Evolutionary conservation across 2,888 invertebrate genomes (phyloP).

Genomic region (Physocephala rufipes): DNA sequence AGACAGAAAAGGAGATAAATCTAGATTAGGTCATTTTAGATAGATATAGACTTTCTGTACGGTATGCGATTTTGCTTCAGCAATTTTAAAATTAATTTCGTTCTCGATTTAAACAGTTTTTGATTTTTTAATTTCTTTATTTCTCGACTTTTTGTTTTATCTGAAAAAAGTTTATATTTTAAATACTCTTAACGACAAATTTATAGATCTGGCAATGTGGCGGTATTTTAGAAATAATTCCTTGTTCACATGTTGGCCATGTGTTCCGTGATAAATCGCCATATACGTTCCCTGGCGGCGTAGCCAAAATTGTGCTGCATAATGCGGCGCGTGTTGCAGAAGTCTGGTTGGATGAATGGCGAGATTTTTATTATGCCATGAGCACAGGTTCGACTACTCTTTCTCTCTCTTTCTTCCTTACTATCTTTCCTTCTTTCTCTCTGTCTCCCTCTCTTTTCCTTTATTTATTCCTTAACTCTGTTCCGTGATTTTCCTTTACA

Average conservation of each 20-base stretch:
- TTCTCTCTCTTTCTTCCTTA: conserved; percentile 14
- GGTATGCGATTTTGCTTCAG: not conserved
- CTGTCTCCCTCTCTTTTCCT: conserved; percentile 20
- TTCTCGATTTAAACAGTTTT: conserved; percentile 28
- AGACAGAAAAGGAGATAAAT: not conserved
- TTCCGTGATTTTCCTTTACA: conserved; percentile 6
- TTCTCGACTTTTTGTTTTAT: no score
- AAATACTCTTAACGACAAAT: conserved; percentile 36
- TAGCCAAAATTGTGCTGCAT: conserved; percentile 95
- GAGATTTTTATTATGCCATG: conserved; percentile 99
- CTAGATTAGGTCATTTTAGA: not conserved
- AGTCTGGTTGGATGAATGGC: conserved; percentile 99
- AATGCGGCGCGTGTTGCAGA: conserved; percentile 98
- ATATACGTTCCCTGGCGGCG: conserved; percentile 99
- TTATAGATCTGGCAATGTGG: conserved; percentile 95
- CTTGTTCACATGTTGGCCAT: conserved; percentile 96
- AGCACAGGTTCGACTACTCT: conserved; percentile 84
- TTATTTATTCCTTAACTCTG: conserved; percentile 34
- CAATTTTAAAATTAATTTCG: not conserved
- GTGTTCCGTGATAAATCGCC: conserved; percentile 98
- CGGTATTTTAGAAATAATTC: conserved; percentile 92
- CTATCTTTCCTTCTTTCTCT: conserved; percentile 15
- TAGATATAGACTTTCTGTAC: not conserved
- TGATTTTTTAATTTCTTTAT: conserved; percentile 36
- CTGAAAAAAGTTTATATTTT: not conserved